phyloP scores from a whole-genome alignment of 2,113 vertebrate genomes.

The Prunella fulvescens region DNA sequence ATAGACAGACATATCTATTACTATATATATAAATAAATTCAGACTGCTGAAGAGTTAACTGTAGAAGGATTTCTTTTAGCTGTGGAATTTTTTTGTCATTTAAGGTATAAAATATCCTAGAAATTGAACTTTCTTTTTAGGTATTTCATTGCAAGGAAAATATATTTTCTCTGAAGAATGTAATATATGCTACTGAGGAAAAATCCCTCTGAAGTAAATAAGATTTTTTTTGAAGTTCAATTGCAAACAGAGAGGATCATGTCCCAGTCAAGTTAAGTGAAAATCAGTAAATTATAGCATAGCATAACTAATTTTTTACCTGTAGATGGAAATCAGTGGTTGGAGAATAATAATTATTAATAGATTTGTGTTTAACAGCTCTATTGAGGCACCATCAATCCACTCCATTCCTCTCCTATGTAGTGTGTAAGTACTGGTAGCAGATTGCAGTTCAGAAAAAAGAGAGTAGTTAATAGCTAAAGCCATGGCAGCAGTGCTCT shows the following conservation, averaged over 20 bases:
- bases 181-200: neutral
- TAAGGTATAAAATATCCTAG: neutral
- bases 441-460: neutral
- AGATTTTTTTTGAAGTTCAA: neutral
- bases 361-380: conserved; percentile 3
- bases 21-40: neutral
- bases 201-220: neutral
- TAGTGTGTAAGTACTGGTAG: neutral
- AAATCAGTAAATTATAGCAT: neutral
- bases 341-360: conserved; percentile 8
- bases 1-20: neutral
- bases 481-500: neutral
- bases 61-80: neutral
- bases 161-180: neutral
- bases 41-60: neutral
- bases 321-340: neutral
- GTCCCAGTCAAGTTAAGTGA: neutral
- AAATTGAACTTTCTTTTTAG: neutral
- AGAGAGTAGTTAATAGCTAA: neutral
- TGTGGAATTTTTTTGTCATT: neutral
- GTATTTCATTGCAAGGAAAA: neutral
- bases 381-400: neutral
- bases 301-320: neutral
- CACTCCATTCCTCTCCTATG: neutral
- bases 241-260: neutral